Conservation (phyloP, 2,797 vertebrate genomes). For the Siniperca undulata region DNA sequence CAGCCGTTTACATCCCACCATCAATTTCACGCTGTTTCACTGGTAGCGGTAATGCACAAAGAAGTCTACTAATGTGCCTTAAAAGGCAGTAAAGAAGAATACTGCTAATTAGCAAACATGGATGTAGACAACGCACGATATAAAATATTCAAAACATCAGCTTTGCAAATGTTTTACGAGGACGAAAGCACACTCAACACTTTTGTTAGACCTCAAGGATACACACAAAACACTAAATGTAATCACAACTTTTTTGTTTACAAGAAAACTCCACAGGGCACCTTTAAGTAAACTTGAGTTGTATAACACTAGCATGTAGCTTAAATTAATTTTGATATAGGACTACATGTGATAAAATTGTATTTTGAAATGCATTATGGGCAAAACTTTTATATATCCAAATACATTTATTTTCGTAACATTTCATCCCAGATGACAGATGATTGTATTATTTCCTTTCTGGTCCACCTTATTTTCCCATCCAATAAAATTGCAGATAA, state of each 20-base stretch:
- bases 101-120: not conserved
- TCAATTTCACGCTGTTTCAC: not conserved
- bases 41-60: not conserved
- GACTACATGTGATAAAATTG: not conserved
- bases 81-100: conserved; percentile 1
- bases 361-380: conserved; percentile 9
- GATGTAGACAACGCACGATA: not conserved
- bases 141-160: not conserved
- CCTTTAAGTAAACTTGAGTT: conserved; percentile 16
- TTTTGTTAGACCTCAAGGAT: not conserved
- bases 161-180: not conserved
- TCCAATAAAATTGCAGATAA: conserved; percentile 29
- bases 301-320: not conserved
- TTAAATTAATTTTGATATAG: conserved; percentile 7
- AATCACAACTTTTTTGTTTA: conserved; percentile 4
- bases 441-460: conserved; percentile 7
- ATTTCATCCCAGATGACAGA: conserved; percentile 6
- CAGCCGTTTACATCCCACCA: not conserved
- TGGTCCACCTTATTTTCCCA: conserved; percentile 25
- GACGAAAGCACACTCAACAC: not conserved
- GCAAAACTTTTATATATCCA: not conserved
- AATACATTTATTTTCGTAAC: not conserved
- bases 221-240: not conserved
- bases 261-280: conserved; percentile 16
- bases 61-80: not conserved